Evolutionary conservation across 2,113 vertebrate genomes (phyloP).

Genomic region (Bungarus multicinctus): DNA sequence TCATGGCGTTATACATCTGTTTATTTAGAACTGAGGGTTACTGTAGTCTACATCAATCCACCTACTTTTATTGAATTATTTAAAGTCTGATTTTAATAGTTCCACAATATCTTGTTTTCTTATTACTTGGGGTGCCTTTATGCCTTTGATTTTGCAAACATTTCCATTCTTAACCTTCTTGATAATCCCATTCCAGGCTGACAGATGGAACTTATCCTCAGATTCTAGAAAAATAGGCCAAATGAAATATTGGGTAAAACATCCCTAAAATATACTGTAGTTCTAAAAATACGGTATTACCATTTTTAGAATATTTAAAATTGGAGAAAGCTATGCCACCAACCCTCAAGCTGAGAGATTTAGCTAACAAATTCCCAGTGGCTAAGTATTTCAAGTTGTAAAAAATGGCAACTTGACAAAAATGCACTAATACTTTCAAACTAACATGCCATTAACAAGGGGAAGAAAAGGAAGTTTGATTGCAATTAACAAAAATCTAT

Average conservation of each 20-base stretch:
- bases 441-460: slow-evolving; percentile 17
- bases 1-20: neutral
- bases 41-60: neutral
- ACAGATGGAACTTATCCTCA: neutral
- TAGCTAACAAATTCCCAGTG: neutral
- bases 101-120: neutral
- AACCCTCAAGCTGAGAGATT: neutral
- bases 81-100: neutral
- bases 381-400: slow-evolving; percentile 11
- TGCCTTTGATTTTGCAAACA: neutral
- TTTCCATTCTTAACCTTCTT: neutral
- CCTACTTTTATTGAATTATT: neutral
- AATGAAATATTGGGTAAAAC: neutral
- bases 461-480: slow-evolving; percentile 4
- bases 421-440: neutral
- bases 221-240: neutral
- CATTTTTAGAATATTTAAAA: neutral
- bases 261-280: neutral
- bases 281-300: neutral
- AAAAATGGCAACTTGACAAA: slow-evolving; percentile 20
- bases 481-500: slow-evolving; percentile 22
- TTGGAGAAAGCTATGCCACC: neutral
- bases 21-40: neutral
- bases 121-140: neutral
- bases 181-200: neutral